These are phyloP conservation scores for Dunckerocampus dactyliophorus DNA, from an alignment of 2,113 vertebrate genomes.

Conservation along the genomic window DNA sequence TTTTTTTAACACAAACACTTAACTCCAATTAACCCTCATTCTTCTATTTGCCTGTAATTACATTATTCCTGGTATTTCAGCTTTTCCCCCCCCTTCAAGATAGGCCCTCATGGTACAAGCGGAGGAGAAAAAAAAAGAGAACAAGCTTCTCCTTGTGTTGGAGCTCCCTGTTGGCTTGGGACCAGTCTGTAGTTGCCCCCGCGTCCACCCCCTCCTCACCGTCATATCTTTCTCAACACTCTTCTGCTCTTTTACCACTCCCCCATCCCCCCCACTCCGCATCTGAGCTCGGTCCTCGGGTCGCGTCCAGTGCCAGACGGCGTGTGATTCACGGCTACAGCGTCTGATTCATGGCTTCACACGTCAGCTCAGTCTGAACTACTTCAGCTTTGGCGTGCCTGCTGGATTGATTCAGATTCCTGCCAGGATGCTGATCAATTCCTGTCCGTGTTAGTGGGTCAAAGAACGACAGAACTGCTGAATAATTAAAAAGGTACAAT, in stretches of 20 bases:
- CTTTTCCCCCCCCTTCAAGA: constrained; percentile 37
- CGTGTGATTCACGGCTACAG: constrained; percentile 26
- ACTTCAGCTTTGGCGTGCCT: not conserved
- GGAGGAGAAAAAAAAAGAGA: constrained; percentile 17
- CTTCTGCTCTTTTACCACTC: constrained; percentile 21
- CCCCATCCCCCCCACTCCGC: constrained; percentile 30
- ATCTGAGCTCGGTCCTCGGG: constrained; percentile 44
- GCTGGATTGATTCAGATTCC: constrained; percentile 15
- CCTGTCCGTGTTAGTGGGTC: constrained; percentile 1
- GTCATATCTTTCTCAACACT: constrained; percentile 7
- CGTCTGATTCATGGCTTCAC: constrained; percentile 49
- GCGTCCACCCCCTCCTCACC: constrained; percentile 12
- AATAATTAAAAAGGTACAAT: constrained; percentile 6
- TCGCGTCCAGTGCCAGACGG: constrained; percentile 42
- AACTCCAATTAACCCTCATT: constrained; percentile 68
- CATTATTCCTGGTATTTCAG: constrained; percentile 63
- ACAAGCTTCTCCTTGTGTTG: constrained; percentile 66
- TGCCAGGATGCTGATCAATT: constrained; percentile 17
- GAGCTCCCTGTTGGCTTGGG: constrained; percentile 32
- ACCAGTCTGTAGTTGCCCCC: constrained; percentile 11
- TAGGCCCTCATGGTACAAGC: constrained; percentile 33
- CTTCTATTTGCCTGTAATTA: constrained; percentile 63
- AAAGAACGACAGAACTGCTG: constrained; percentile 5
- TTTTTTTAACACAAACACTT: constrained; percentile 55
- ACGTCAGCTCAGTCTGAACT: constrained; percentile 6